Percentiles rank a stretch among this genome's conserved stretches.
phyloP scores from a whole-genome alignment of 2,888 invertebrate species.

The Drosophila kuntzei region DNA sequence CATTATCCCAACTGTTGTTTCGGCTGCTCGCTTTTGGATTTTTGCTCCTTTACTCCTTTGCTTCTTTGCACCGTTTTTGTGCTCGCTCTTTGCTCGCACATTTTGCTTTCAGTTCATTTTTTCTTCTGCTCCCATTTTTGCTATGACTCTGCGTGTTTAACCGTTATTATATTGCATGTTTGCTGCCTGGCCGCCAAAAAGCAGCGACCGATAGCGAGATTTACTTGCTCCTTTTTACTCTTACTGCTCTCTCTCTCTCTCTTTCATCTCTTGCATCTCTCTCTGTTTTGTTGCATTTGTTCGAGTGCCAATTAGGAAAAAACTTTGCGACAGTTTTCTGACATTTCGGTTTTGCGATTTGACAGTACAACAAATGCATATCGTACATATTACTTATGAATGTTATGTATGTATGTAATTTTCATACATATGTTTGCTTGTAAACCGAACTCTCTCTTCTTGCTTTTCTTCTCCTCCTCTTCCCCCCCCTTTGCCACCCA shows the following conservation, averaged over 20 bases:
- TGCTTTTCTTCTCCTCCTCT: not conserved
- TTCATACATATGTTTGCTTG: conserved; percentile 13
- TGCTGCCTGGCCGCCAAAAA: conserved; percentile 31
- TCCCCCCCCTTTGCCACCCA: conserved; percentile 2
- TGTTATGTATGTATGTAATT: conserved; percentile 18
- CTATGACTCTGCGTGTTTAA: conserved; percentile 56
- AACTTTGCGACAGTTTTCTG: conserved; percentile 63
- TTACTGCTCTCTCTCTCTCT: not conserved
- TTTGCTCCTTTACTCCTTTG: conserved; percentile 21
- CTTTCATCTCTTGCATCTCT: not conserved
- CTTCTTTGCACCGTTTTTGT: conserved; percentile 20
- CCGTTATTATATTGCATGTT: conserved; percentile 56
- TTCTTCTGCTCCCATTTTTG: not conserved
- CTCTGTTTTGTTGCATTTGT: conserved; percentile 41
- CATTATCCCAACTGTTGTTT: conserved; percentile 64
- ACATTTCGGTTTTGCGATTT: conserved; percentile 60
- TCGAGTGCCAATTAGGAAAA: conserved; percentile 65
- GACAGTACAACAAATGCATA: conserved; percentile 38
- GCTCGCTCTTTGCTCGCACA: conserved; percentile 31
- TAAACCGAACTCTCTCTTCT: conserved; percentile 1
- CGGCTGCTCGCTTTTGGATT: conserved; percentile 6
- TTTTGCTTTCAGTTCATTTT: conserved; percentile 11
- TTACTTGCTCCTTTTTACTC: conserved; percentile 19
- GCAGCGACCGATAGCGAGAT: conserved; percentile 35
- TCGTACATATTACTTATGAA: conserved; percentile 3